These are phyloP conservation scores for Dicrostonyx torquatus DNA, from an alignment of 2,797 vertebrate genomes.

Conservation along the genomic window DNA sequence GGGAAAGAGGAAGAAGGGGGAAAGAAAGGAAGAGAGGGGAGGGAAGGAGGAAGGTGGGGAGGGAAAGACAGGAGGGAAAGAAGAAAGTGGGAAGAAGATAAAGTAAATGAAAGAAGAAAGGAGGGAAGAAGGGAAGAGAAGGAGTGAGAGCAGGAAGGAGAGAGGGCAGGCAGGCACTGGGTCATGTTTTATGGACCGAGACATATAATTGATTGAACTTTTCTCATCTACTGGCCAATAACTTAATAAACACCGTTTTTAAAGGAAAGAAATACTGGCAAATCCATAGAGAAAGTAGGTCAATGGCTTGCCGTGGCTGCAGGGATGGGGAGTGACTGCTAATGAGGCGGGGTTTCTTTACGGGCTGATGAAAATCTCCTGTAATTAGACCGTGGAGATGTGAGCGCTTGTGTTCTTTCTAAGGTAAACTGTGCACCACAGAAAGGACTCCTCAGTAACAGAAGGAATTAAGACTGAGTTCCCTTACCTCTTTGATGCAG, in stretches of 20 bases:
- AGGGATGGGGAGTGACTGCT: neutral
- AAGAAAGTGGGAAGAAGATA: neutral
- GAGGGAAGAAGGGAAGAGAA: neutral
- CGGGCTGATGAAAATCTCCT: neutral
- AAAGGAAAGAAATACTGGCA: neutral
- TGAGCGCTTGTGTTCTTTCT: neutral
- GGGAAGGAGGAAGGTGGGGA: neutral
- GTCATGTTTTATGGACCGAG: neutral
- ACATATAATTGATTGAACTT: conserved; percentile 7
- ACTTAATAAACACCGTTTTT: conserved; percentile 30
- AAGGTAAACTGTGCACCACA: neutral
- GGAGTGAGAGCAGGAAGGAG: no score
- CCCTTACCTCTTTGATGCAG: neutral
- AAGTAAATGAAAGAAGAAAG: neutral
- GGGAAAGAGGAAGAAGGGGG: neutral
- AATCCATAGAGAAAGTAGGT: neutral
- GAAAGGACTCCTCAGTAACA: neutral
- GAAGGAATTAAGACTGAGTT: no score
- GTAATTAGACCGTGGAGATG: neutral
- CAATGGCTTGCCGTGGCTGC: neutral
- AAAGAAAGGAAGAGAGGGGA: no score
- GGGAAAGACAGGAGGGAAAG: no score
- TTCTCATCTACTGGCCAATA: neutral
- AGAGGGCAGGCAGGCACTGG: neutral
- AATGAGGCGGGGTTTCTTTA: neutral